Conservation (phyloP, 1,140 invertebrate species). For the Limonius californicus region DNA sequence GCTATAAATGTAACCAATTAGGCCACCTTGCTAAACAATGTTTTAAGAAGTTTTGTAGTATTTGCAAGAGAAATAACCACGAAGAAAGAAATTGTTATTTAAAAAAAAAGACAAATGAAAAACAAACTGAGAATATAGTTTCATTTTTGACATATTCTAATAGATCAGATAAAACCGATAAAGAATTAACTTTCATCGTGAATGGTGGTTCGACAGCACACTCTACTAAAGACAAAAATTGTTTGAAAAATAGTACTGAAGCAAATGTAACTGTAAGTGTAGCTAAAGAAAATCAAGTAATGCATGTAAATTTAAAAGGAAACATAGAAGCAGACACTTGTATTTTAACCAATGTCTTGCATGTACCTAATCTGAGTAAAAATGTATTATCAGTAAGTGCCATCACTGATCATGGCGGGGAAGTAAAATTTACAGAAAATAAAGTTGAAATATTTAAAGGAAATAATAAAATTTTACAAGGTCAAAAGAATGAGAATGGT, state of each 20-base stretch:
- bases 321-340: slow-evolving; percentile 5
- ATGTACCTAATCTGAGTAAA: slow-evolving; percentile 5
- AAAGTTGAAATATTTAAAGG: slow-evolving; percentile 14
- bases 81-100: slow-evolving; percentile 1
- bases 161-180: not conserved
- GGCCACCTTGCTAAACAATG: not conserved
- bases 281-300: not conserved
- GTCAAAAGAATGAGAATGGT: not conserved
- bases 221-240: not conserved
- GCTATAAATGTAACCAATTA: not conserved
- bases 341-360: slow-evolving; percentile 15
- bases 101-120: not conserved
- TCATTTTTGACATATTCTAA: not conserved
- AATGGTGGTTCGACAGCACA: slow-evolving; percentile 8
- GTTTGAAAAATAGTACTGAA: not conserved
- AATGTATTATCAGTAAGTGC: slow-evolving; percentile 14
- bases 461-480: not conserved
- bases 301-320: slow-evolving; percentile 1
- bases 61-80: not conserved
- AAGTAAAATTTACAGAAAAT: slow-evolving; percentile 1
- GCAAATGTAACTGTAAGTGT: not conserved
- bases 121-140: no score
- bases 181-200: not conserved
- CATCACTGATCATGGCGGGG: no score
- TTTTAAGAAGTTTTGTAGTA: not conserved